Percentiles rank a stretch among this genome's conserved stretches.
Evolutionary conservation across 1,140 invertebrate genomes (phyloP).

Genomic region (Trichonephila inaurata): DNA sequence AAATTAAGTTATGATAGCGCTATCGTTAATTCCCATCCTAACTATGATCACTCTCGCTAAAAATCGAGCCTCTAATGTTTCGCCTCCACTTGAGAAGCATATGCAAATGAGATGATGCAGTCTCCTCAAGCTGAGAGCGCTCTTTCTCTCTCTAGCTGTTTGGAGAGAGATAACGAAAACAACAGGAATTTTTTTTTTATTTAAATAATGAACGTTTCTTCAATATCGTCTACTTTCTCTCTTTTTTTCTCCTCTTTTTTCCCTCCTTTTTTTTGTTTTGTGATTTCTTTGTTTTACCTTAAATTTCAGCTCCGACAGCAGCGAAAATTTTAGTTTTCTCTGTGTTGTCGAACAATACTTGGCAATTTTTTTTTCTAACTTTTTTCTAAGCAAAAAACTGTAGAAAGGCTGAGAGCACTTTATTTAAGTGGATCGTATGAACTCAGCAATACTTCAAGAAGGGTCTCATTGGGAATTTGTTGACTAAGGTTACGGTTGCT

Average conservation of each 20-base stretch:
- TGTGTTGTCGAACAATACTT: neutral
- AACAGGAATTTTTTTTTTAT: slow-evolving; percentile 24
- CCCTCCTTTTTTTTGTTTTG: neutral
- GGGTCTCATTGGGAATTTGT: slow-evolving; percentile 6
- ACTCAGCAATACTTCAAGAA: slow-evolving; percentile 26
- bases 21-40: slow-evolving; percentile 24
- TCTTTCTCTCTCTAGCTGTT: neutral
- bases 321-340: slow-evolving; percentile 14
- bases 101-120: slow-evolving; percentile 21
- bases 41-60: slow-evolving; percentile 9
- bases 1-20: slow-evolving; percentile 24
- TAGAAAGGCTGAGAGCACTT: slow-evolving; percentile 2
- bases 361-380: neutral
- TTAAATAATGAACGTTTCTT: slow-evolving; percentile 45
- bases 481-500: neutral
- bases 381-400: neutral
- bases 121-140: neutral
- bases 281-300: slow-evolving; percentile 2
- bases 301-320: neutral
- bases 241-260: neutral
- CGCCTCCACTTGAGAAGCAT: neutral
- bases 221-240: neutral
- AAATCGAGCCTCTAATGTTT: slow-evolving; percentile 23
- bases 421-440: slow-evolving; percentile 60
- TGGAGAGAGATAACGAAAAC: neutral